phyloP scores from a whole-genome alignment of 2,113 vertebrate species.

The Mobula birostris region DNA sequence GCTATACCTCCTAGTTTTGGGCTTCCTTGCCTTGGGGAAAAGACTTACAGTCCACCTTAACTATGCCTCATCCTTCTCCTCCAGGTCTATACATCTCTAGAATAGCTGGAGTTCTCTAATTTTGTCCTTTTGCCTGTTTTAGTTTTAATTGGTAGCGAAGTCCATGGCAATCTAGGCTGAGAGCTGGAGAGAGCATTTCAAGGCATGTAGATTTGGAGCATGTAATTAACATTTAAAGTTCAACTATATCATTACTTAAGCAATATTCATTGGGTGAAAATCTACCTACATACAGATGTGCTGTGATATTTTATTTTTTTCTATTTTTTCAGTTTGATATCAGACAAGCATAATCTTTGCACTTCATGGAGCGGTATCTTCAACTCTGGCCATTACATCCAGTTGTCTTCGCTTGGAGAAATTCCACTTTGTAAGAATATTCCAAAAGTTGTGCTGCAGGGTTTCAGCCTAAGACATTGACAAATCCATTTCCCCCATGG shows the following conservation, averaged over 20 bases:
- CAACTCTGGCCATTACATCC: neutral
- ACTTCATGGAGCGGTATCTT: neutral
- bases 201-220: neutral
- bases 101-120: too few relatives aligned
- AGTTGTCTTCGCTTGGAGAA: neutral
- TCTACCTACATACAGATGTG: neutral
- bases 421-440: neutral
- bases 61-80: too few relatives aligned
- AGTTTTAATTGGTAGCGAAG: too few relatives aligned
- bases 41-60: too few relatives aligned
- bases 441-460: too few relatives aligned
- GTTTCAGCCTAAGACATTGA: too few relatives aligned
- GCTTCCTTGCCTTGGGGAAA: too few relatives aligned
- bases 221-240: neutral
- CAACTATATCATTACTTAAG: neutral
- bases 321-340: neutral
- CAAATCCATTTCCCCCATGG: too few relatives aligned
- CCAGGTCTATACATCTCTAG: too few relatives aligned
- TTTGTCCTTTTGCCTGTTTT: too few relatives aligned
- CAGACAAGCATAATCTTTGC: neutral
- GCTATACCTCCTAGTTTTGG: too few relatives aligned
- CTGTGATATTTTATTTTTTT: too few relatives aligned
- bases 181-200: neutral
- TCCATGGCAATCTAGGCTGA: neutral
- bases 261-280: neutral